Conservation (phyloP, 2,797 vertebrate species). For the Sebastiscus tertius region DNA sequence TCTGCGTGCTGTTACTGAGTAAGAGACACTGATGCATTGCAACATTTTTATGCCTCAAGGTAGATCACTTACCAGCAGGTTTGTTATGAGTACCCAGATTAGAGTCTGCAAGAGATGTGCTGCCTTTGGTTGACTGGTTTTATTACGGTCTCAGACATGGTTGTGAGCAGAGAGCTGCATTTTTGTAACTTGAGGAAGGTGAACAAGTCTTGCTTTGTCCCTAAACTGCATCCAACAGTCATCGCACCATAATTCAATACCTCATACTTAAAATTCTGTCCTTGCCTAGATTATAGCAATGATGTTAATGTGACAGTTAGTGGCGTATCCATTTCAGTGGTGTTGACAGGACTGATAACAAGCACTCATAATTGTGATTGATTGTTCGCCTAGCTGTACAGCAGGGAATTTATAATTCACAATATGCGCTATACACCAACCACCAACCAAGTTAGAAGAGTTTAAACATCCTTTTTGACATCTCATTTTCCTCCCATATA, state of each 20-base stretch:
- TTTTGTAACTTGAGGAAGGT: conserved; percentile 18
- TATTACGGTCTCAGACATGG: background rate
- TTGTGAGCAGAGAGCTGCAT: background rate
- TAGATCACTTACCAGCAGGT: background rate
- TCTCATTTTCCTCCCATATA: background rate
- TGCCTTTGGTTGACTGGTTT: conserved; percentile 18
- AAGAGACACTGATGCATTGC: conserved; percentile 8
- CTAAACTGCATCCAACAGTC: background rate
- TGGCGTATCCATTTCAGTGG: background rate
- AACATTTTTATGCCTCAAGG: background rate
- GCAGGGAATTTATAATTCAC: background rate
- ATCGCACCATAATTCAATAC: background rate
- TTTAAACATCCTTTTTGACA: background rate
- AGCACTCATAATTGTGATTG: background rate
- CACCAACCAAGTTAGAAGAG: background rate
- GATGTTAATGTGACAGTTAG: background rate
- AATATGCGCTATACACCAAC: background rate
- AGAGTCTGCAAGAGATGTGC: background rate
- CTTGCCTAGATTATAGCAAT: background rate
- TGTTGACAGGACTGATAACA: background rate
- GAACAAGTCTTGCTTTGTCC: conserved; percentile 35
- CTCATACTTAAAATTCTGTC: background rate
- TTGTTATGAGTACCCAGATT: conserved; percentile 16
- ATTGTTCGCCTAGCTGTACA: background rate
- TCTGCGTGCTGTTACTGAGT: background rate